A percentile compares a stretch with the other conserved stretches of the same genome.
Evolutionary conservation across 2,797 vertebrate genomes (phyloP).

Genomic region (Hippoglossus hippoglossus): DNA sequence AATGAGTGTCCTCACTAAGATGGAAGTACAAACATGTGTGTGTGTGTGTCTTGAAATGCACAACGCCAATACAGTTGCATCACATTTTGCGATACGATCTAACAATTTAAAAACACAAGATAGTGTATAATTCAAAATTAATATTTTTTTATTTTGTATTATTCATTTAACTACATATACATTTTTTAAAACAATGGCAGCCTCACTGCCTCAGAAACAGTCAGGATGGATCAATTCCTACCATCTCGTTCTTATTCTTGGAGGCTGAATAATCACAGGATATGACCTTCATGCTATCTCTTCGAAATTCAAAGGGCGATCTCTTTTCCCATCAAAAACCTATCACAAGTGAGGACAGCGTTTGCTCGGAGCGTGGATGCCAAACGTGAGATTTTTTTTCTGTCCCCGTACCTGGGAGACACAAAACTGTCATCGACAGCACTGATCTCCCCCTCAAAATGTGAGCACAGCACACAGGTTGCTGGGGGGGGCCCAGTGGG

Average conservation of each 20-base stretch:
- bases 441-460: constrained; percentile 54
- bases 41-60: too few relatives aligned
- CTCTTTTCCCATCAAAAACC: constrained; percentile 23
- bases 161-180: too few relatives aligned
- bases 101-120: too few relatives aligned
- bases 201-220: neutral
- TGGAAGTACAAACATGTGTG: too few relatives aligned
- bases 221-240: neutral
- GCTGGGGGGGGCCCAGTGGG: constrained; percentile 32
- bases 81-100: too few relatives aligned
- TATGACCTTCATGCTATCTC: constrained; percentile 14
- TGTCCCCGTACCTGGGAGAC: constrained; percentile 46
- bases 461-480: constrained; percentile 53
- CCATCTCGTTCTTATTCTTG: too few relatives aligned
- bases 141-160: too few relatives aligned
- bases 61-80: too few relatives aligned
- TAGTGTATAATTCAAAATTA: too few relatives aligned
- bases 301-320: constrained; percentile 23
- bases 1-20: too few relatives aligned
- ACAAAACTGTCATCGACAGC: constrained; percentile 45
- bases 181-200: too few relatives aligned
- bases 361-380: constrained; percentile 33
- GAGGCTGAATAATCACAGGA: neutral
- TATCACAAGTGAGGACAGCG: constrained; percentile 17
- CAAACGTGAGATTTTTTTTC: constrained; percentile 41